Base-by-base conservation (phyloP, 1,140 invertebrate genomes). In the Megathymus violae region DNA sequence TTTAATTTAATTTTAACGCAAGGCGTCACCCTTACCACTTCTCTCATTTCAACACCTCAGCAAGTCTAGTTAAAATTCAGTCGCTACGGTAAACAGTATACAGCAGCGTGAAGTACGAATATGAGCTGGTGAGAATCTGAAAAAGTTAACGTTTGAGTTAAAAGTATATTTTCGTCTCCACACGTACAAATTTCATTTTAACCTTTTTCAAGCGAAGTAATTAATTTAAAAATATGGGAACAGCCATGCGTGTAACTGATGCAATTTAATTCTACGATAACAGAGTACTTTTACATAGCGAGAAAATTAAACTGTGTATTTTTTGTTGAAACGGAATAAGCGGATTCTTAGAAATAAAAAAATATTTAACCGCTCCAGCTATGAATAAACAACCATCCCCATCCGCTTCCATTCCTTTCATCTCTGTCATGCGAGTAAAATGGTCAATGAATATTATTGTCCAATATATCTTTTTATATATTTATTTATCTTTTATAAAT, bases 41-140 rank as follows among this genome's bases (percentile, higher is more conserved):
- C 34, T 40, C 36, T 15, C 7, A 9, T 2, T 40, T 52, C 34
- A 38, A 17, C 34, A 54, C 41, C 25, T 41, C 40, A 13, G 36
- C 9, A 11, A 27, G 22, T 60, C 27, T 60, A 48, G 31, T 47
- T 36, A 38, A 48, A 67, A 54, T 61, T 69, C 64, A 75, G 64
- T 81, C 63, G 36, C 70, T 75, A 56, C 66, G 56, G 47, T 81
- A 80, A 44, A 75, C 66, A 4, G 85, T 83, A 50, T 86, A 88
- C 4, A 88, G 64, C 44, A 86, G 64, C 14, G 81, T 77, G 43
- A 88, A 88, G 69, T 88, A 86, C 3, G 81, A 88, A 69, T 88
- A 88, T 1, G 85, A 78, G 1, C 66, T 85, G 0, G 81, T 79
- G 4, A 88, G 66, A 38, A 86, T 83, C 85, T 88, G 85, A 76